Conservation (phyloP, 2,797 vertebrate genomes). For the Sebastes trivittatus region DNA sequence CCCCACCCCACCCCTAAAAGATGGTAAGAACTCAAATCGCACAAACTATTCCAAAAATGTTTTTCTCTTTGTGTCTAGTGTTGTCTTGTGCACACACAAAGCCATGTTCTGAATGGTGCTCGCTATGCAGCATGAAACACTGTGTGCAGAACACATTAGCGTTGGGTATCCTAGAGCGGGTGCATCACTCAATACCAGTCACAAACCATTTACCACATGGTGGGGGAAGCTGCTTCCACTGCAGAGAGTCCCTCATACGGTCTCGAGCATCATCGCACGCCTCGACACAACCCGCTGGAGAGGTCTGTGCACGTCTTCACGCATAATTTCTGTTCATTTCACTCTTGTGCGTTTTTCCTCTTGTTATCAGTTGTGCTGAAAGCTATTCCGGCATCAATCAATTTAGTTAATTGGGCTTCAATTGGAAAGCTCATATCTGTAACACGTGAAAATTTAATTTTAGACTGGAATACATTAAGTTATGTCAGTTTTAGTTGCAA, state of each 20-base stretch:
- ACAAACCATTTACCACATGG: slow-evolving; percentile 79
- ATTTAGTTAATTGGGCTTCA: slow-evolving; percentile 67
- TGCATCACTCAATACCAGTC: slow-evolving; percentile 77
- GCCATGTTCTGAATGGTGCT: slow-evolving; percentile 52
- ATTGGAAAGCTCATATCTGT: slow-evolving; percentile 63
- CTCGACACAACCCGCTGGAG: slow-evolving; percentile 42
- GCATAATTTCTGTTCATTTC: slow-evolving; percentile 57
- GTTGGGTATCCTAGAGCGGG: slow-evolving; percentile 64
- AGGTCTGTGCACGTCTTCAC: slow-evolving; percentile 22
- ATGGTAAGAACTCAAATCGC: slow-evolving; percentile 21
- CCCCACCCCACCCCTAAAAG: background rate
- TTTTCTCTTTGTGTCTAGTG: background rate
- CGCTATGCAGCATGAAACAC: slow-evolving; percentile 63
- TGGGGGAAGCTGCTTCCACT: slow-evolving; percentile 60
- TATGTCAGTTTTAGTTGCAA: slow-evolving; percentile 75
- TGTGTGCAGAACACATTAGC: slow-evolving; percentile 72
- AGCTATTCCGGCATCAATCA: slow-evolving; percentile 65
- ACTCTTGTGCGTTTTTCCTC: slow-evolving; percentile 38
- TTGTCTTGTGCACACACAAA: slow-evolving; percentile 37
- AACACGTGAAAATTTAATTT: slow-evolving; percentile 68
- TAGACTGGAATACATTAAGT: slow-evolving; percentile 68
- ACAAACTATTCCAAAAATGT: slow-evolving; percentile 4
- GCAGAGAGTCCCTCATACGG: slow-evolving; percentile 43
- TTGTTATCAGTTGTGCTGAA: slow-evolving; percentile 59
- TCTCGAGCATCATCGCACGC: slow-evolving; percentile 42